Evolutionary conservation across 2,113 vertebrate species (phyloP), one percentile per base, ranked within the genome.

Genomic region (Halichoerus grypus): DNA sequence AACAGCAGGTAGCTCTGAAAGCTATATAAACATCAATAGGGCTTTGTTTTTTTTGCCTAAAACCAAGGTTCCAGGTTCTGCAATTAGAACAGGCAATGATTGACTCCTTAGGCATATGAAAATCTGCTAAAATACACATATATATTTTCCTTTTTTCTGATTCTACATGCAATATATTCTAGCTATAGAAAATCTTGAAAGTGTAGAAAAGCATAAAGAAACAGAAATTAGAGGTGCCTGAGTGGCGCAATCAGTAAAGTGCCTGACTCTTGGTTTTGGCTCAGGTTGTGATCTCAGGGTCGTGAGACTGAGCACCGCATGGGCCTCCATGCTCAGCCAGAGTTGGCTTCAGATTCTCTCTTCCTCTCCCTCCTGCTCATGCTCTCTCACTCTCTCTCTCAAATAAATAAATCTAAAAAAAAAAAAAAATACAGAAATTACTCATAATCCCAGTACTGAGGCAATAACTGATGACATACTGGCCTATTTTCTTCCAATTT

Each of bases 401-500:
- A 69, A 69, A 36, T 36, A 69, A 69, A n/a, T 36, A 69, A 69
- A 69, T 69, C 67, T 69, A 21, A 33, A 67, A 67, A 67, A 67
- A 18, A 26, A 28, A 77, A 87, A 18, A 61, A 77, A 61, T 42
- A 42, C 18, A 92, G 28, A 97, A 80, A 72, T 91, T 36, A 94
- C 46, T 84, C 53, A 77, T 33, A 94, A 89, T 72, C 55, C 61
- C 39, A 65, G 53, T 26, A 93, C 31, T 53, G 61, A 91, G 51
- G 59, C 49, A 93, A 86, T 1, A 7, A 76, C 7, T 74, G 21
- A 71, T n/a, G 61, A 88, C 46, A 90, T 65, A 91, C 7, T 77
- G 42, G 21, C n/a, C 42, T 96, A 67, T 95, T 92, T 83, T n/a
- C 42, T 96, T 88, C 65, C 1, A 72, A 55, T 46, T 31, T 92